Conservation (phyloP, 2,113 vertebrate species). For the Pteropus alecto region DNA sequence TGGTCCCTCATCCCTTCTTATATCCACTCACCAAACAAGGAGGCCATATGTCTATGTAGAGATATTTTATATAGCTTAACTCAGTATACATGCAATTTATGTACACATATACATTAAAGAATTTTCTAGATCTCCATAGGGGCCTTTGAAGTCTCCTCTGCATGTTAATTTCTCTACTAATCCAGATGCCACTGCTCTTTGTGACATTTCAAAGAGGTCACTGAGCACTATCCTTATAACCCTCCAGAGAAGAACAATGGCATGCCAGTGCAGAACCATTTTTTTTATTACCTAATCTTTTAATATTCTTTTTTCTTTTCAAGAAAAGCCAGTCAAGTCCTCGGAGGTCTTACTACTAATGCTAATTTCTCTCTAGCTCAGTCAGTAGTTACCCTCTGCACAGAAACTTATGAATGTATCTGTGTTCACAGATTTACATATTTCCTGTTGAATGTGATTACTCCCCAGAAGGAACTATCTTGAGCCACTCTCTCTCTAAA, state of each 20-base stretch:
- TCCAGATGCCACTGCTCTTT: slow-evolving; percentile 57
- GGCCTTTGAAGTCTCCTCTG: slow-evolving; percentile 56
- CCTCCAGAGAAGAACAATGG: slow-evolving; percentile 30
- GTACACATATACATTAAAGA: background rate
- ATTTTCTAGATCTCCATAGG: slow-evolving; percentile 10
- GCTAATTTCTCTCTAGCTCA: slow-evolving; percentile 5
- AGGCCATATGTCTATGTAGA: background rate
- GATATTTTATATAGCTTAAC: background rate
- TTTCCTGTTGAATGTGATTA: background rate
- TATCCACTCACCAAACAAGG: background rate
- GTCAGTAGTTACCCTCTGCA: background rate
- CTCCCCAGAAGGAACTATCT: background rate
- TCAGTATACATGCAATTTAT: background rate
- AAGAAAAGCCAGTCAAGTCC: slow-evolving; percentile 30
- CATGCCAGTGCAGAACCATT: background rate
- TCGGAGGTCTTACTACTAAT: slow-evolving; percentile 12
- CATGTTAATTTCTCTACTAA: slow-evolving; percentile 61
- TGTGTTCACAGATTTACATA: background rate
- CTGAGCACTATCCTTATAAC: slow-evolving; percentile 50
- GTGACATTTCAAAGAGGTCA: slow-evolving; percentile 62
- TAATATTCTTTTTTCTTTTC: slow-evolving; percentile 23
- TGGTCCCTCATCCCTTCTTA: background rate
- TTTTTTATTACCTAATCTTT: slow-evolving; percentile 27
- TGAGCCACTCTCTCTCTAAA: background rate
- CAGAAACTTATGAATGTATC: background rate